A percentile compares a stretch with the other conserved stretches of the same genome.
Conservation (phyloP, 2,888 invertebrate species). For the Ochlodes sylvanus region DNA sequence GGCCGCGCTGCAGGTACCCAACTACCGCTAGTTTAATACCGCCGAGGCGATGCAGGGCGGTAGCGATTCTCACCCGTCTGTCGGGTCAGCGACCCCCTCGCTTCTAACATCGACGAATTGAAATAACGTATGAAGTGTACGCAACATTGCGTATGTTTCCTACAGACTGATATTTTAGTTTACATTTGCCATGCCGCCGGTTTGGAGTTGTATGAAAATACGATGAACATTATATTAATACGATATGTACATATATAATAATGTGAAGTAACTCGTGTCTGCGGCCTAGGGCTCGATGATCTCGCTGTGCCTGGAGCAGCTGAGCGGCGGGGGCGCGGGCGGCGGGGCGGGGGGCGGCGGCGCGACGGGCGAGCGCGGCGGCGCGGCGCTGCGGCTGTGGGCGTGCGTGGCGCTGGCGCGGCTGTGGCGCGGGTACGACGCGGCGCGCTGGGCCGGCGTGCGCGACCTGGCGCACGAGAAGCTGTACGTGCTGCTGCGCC, state of each 20-base stretch:
- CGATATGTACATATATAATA: too few species aligned
- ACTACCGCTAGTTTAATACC: too few species aligned
- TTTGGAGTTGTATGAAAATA: too few species aligned
- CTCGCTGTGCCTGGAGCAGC: conserved; percentile 95
- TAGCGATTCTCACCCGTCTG: too few species aligned
- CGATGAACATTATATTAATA: too few species aligned
- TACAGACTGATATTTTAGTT: too few species aligned
- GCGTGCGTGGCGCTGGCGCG: conserved; percentile 95
- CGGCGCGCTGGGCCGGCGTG: conserved; percentile 97
- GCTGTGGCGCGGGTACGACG: conserved; percentile 95
- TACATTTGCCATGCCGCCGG: too few species aligned
- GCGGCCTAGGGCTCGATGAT: conserved; percentile 91
- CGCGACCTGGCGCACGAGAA: conserved; percentile 98
- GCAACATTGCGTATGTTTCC: too few species aligned
- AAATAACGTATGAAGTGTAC: too few species aligned
- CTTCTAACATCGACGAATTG: too few species aligned
- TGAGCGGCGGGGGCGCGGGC: conserved; percentile 88
- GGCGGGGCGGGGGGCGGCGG: conserved; percentile 95
- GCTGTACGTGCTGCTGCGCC: conserved; percentile 91
- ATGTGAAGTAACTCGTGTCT: not conserved
- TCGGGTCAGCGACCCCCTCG: too few species aligned
- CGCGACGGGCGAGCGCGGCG: conserved; percentile 73
- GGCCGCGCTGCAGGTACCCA: conserved; percentile 89
- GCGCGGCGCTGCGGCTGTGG: conserved; percentile 92
- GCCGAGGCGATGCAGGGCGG: too few species aligned